A percentile compares a stretch with the other conserved stretches of the same genome.
Conservation (phyloP, 2,113 vertebrate species). For the Aspidoscelis tigris region DNA sequence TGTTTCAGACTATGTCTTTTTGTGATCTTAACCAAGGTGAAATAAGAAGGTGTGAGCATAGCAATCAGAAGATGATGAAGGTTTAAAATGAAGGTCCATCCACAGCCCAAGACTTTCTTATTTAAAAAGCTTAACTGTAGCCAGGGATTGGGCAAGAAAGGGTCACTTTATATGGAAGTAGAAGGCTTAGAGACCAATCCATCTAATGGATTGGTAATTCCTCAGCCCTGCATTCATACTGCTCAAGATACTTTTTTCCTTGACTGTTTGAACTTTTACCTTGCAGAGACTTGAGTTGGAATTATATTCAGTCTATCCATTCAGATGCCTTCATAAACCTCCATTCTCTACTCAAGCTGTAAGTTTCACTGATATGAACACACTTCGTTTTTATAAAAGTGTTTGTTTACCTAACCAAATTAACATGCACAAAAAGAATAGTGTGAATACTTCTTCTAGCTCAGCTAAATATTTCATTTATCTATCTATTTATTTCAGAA, state of each 20-base stretch:
- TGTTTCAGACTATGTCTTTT: no score
- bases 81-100: no score
- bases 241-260: slow-evolving; percentile 1
- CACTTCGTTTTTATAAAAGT: not conserved
- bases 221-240: not conserved
- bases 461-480: not conserved
- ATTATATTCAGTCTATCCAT: slow-evolving; percentile 87
- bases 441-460: not conserved
- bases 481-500: no score
- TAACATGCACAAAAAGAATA: not conserved
- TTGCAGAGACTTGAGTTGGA: slow-evolving; percentile 92
- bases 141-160: not conserved
- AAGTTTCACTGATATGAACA: slow-evolving; percentile 69
- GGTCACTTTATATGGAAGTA: not conserved
- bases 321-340: slow-evolving; percentile 88
- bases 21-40: no score
- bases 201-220: not conserved
- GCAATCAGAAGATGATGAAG: no score
- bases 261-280: slow-evolving; percentile 42
- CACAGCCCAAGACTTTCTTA: no score
- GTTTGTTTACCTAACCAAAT: not conserved
- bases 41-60: no score
- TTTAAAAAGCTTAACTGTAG: not conserved
- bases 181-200: not conserved
- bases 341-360: slow-evolving; percentile 91